Percentiles rank a stretch among this genome's conserved stretches.
Evolutionary conservation across 2,113 vertebrate species (phyloP).

Genomic region (Dinomys branickii): DNA sequence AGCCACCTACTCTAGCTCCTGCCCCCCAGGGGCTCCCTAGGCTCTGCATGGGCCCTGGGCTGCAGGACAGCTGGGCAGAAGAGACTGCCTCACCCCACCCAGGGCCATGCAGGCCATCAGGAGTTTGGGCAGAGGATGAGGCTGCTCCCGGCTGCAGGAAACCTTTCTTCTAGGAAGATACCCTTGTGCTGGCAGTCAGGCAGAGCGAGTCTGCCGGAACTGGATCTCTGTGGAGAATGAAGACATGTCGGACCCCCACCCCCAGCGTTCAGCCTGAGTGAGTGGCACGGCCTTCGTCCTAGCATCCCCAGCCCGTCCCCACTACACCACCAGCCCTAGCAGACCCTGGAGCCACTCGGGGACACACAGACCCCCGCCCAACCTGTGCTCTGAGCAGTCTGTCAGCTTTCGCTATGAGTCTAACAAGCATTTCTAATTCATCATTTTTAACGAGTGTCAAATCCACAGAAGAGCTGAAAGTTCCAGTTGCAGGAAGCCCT

Average conservation of each 20-base stretch:
- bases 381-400: accelerated
- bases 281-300: too few relatives aligned
- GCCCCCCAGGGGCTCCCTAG: not conserved
- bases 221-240: not conserved
- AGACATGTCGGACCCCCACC: accelerated
- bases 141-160: accelerated
- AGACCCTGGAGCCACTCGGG: accelerated
- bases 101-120: not conserved
- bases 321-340: accelerated
- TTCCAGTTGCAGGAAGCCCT: not conserved
- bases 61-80: not conserved
- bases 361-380: accelerated
- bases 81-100: accelerated
- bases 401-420: not conserved
- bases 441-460: not conserved
- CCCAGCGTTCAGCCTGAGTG: accelerated
- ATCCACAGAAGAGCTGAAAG: not conserved
- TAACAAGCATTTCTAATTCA: not conserved
- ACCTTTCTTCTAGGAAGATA: too few relatives aligned
- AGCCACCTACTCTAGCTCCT: accelerated
- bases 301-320: not conserved
- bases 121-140: accelerated
- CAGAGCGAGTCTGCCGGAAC: accelerated
- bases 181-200: accelerated
- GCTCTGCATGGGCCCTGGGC: not conserved